Conservation (phyloP, 2,113 vertebrate genomes). For the Phaethon lepturus region DNA sequence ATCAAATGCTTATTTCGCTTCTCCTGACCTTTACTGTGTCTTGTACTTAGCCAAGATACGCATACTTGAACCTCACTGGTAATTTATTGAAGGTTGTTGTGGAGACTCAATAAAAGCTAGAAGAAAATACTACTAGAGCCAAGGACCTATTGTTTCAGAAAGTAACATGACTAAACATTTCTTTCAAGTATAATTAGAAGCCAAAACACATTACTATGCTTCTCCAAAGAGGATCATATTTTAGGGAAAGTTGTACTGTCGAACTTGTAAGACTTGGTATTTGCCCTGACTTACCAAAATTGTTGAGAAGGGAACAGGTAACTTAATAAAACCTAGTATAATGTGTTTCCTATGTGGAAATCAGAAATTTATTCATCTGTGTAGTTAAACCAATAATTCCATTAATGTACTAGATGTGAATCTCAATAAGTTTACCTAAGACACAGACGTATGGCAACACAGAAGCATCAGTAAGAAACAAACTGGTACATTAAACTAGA, state of each 20-base stretch:
- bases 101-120: not conserved
- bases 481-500: not conserved
- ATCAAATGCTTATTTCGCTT: not conserved
- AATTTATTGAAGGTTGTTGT: not conserved
- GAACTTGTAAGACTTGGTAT: not conserved
- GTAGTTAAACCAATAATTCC: not conserved
- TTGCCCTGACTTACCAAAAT: not conserved
- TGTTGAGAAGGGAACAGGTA: not conserved
- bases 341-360: not conserved
- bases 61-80: not conserved
- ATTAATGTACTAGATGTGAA: not conserved
- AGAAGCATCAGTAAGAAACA: not conserved
- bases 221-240: not conserved
- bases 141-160: not conserved
- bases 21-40: not conserved
- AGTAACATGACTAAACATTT: not conserved
- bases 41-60: not conserved
- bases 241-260: not conserved
- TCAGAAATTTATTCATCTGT: not conserved
- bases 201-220: not conserved
- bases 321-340: not conserved
- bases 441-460: not conserved
- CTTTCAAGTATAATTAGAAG: not conserved
- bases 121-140: not conserved
- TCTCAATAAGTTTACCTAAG: not conserved